Percentiles rank a stretch among this genome's conserved stretches.
Evolutionary conservation across 2,797 vertebrate species (phyloP).

Genomic region (Liparis tanakae): DNA sequence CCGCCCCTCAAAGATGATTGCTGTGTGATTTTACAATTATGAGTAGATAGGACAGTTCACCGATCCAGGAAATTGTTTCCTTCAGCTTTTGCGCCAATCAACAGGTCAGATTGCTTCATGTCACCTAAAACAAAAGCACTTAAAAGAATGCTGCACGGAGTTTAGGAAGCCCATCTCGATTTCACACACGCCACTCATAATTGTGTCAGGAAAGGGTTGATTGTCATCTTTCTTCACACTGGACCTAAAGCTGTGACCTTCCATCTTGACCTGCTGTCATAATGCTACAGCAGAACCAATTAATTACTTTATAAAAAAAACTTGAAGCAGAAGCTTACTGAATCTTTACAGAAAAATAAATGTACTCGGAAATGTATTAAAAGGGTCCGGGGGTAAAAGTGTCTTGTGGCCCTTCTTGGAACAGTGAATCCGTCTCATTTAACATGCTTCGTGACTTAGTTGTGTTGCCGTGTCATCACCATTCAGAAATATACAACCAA

Average conservation of each 20-base stretch:
- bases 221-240: slow-evolving; percentile 16
- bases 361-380: background rate
- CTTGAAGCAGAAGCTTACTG: background rate
- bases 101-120: slow-evolving; percentile 51
- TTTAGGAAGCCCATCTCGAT: slow-evolving; percentile 15
- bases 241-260: background rate
- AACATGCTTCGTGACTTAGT: background rate
- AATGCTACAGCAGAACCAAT: background rate
- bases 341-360: background rate
- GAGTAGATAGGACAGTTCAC: slow-evolving; percentile 57
- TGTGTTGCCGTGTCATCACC: background rate
- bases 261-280: background rate
- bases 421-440: background rate
- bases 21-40: slow-evolving; percentile 77
- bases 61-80: slow-evolving; percentile 70
- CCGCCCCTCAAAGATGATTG: slow-evolving; percentile 61
- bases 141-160: slow-evolving; percentile 31
- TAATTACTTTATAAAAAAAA: background rate
- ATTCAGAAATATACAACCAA: background rate
- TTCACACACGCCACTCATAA: slow-evolving; percentile 17
- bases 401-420: background rate
- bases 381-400: background rate
- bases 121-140: slow-evolving; percentile 40
- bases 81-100: slow-evolving; percentile 64
- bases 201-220: slow-evolving; percentile 14